Conservation (phyloP, 1,140 invertebrate genomes). For the Eupristina koningsbergeri region DNA sequence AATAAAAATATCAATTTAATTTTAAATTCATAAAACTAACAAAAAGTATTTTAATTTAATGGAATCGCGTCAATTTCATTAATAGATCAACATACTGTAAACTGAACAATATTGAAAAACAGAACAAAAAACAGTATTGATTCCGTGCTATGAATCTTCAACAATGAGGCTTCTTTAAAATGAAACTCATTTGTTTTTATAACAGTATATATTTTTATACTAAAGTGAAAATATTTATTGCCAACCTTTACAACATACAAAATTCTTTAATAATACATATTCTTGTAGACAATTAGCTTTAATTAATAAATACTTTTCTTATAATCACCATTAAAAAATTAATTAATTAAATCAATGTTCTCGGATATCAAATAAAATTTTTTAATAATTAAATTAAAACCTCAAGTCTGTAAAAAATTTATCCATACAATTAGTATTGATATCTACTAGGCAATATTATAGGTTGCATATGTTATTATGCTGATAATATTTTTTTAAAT, state of each 20-base stretch:
- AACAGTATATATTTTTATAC: neutral
- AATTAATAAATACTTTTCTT: no score
- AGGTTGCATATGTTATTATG: no score
- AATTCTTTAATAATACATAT: no score
- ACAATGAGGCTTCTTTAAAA: neutral
- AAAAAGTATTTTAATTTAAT: slow-evolving; percentile 4
- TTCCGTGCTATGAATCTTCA: slow-evolving; percentile 21
- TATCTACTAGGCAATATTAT: no score
- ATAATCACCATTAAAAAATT: neutral
- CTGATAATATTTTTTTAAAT: neutral
- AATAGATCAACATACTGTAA: neutral
- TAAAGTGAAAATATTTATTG: no score
- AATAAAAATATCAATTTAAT: neutral
- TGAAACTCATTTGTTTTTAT: neutral
- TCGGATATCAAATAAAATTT: neutral
- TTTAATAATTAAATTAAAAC: neutral
- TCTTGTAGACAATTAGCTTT: no score
- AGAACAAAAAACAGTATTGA: slow-evolving; percentile 33
- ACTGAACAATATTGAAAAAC: slow-evolving; percentile 13
- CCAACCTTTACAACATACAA: no score
- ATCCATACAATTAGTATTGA: no score
- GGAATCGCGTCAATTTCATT: slow-evolving; percentile 1
- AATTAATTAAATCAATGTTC: neutral
- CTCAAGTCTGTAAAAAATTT: no score
- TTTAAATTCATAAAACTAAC: neutral